Base-by-base conservation (phyloP, 2,888 invertebrate species). In the Hirtodrosophila confusa region DNA sequence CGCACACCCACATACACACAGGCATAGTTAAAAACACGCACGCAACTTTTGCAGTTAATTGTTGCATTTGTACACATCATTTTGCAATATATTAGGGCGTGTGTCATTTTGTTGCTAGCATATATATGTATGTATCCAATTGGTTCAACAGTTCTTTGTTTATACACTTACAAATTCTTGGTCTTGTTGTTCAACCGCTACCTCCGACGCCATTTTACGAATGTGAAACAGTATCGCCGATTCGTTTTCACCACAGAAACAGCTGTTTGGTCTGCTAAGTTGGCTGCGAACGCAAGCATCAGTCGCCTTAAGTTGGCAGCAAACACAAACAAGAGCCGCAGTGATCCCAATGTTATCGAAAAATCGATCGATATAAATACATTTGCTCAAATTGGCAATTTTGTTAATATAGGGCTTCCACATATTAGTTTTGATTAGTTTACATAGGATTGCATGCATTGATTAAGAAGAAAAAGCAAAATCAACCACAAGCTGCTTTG, bases 161-260 rank as follows among this genome's bases (percentile, higher is more conserved):
- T 73, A 57, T 69, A 11, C 70, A 77, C 77, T 77, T 77, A 77
- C 77, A 67, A 71, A 78, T 78, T 77, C 74, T 63, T 65, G 78
- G 67, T 66, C 78, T 77, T 77, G 78, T 74, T 68, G 78, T 56
- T 75, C 78, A 77, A 77, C 76, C 74, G 78, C 78, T 78, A 78
- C 61, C 70, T 78, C 75, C 75, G 77, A 77, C 77, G 77, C 77
- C 77, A 77, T 77, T 77, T 77, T 77, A 75, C 75, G 75, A 75
- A 75, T 75, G 73, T 73, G 75, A 73, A 75, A 65, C 60, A 73
- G 47, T 75, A 58, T 75, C 51, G 61, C 54, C 54, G 56, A 57
- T 54, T 70, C 54, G 73, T 70, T 75, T 75, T 73, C 70, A 73
- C 73, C 73, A 73, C 70, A 54, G 44, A 50, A 73, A 56, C 72